phyloP scores from a whole-genome alignment of 2,797 vertebrate genomes.

The Rachycentron canadum region DNA sequence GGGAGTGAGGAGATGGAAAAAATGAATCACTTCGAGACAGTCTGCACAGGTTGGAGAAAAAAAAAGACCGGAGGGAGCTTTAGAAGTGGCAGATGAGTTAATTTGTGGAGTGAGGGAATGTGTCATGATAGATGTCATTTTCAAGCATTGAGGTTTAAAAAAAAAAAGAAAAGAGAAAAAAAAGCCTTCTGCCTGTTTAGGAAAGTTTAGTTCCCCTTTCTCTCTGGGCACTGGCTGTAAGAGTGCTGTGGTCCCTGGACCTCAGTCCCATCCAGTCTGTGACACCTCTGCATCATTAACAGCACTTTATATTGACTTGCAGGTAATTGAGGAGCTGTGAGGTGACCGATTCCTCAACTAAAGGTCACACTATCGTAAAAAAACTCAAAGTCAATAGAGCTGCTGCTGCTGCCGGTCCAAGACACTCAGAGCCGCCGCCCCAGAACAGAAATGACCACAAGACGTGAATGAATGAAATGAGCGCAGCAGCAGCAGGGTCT shows the following conservation, averaged over 20 bases:
- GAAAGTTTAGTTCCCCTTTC: neutral
- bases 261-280: conserved; percentile 15
- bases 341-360: neutral
- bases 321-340: conserved; percentile 43
- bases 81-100: conserved; percentile 20
- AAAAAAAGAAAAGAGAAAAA: neutral
- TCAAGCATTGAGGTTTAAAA: neutral
- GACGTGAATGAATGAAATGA: too few relatives aligned
- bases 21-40: conserved; percentile 50
- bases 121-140: conserved; percentile 19
- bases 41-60: conserved; percentile 42
- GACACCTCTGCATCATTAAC: conserved; percentile 50
- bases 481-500: neutral
- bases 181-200: neutral
- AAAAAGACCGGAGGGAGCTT: conserved; percentile 4
- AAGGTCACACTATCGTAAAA: conserved; percentile 4
- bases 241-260: neutral
- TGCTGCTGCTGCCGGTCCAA: neutral
- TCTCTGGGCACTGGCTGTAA: conserved; percentile 1
- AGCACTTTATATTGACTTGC: conserved; percentile 22
- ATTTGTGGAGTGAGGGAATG: conserved; percentile 10
- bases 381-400: neutral
- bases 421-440: too few relatives aligned
- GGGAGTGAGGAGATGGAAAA: conserved; percentile 77
- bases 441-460: too few relatives aligned